phyloP scores from a whole-genome alignment of 2,888 invertebrate species.

The Drosophila algonquin region DNA sequence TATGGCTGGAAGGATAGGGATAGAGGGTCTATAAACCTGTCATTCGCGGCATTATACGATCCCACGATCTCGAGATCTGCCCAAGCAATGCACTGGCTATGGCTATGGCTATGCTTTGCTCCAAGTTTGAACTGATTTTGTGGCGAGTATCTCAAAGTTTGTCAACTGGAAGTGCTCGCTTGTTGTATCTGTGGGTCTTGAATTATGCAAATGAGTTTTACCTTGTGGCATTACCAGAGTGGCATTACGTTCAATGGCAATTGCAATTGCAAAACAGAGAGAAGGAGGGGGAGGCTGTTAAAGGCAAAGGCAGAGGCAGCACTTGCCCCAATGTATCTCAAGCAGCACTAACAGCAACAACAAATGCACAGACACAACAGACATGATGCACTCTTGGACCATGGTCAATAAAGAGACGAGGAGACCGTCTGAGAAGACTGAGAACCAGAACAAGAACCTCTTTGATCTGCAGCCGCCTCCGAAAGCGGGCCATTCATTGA shows the following conservation, averaged over 20 bases:
- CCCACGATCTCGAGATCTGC: too few species aligned
- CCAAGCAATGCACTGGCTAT: too few species aligned
- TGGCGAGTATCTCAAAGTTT: conserved; percentile 3
- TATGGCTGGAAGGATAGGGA: not conserved
- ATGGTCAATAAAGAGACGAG: conserved; percentile 46
- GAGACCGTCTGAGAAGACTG: conserved; percentile 29
- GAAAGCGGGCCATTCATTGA: conserved; percentile 64
- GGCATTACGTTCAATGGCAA: conserved; percentile 35
- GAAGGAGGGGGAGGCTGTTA: conserved; percentile 7
- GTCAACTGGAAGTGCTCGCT: not conserved
- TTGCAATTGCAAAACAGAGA: conserved; percentile 28
- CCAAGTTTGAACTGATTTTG: too few species aligned
- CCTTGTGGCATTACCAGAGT: conserved; percentile 5
- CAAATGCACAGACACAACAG: conserved; percentile 51
- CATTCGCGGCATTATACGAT: not conserved
- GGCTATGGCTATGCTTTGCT: too few species aligned
- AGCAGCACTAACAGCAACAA: conserved; percentile 49
- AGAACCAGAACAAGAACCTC: conserved; percentile 69
- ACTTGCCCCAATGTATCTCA: conserved; percentile 43
- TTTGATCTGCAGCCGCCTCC: conserved; percentile 69
- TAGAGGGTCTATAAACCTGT: conserved; percentile 16
- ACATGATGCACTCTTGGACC: conserved; percentile 35
- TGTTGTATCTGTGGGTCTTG: conserved; percentile 19
- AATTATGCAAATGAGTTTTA: conserved; percentile 56
- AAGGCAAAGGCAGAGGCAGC: conserved; percentile 1